Evolutionary conservation across 1,140 invertebrate genomes (phyloP).

Genomic region (Micrasema longulum): DNA sequence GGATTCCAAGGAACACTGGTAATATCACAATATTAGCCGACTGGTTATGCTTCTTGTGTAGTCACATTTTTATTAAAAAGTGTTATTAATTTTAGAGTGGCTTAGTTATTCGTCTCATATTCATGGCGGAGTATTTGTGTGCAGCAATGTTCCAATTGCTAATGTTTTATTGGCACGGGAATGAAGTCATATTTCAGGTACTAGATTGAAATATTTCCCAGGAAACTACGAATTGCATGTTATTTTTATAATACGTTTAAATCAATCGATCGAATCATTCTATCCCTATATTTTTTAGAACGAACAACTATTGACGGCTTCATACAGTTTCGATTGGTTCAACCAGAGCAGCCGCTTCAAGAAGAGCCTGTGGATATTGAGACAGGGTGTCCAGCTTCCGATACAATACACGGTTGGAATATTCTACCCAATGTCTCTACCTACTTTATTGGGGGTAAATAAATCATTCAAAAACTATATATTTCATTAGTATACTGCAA

Average conservation of each 20-base stretch:
- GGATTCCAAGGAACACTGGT: slow-evolving; percentile 59
- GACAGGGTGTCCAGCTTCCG: slow-evolving; percentile 57
- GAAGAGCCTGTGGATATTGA: slow-evolving; percentile 56
- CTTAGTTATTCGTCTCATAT: slow-evolving; percentile 55
- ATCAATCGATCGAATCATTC: too few relatives aligned
- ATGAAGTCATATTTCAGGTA: slow-evolving; percentile 56
- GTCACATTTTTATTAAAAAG: too few relatives aligned
- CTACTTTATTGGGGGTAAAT: slow-evolving; percentile 59
- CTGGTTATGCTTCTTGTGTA: too few relatives aligned
- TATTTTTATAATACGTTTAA: too few relatives aligned
- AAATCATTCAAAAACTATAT: not conserved
- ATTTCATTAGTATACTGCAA: not conserved
- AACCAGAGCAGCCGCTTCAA: slow-evolving; percentile 50
- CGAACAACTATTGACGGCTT: slow-evolving; percentile 55
- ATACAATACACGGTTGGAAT: slow-evolving; percentile 59
- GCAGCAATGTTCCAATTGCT: slow-evolving; percentile 57
- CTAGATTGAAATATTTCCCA: too few relatives aligned
- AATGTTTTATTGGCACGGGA: slow-evolving; percentile 60
- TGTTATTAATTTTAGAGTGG: slow-evolving; percentile 51
- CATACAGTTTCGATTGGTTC: slow-evolving; percentile 58
- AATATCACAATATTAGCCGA: slow-evolving; percentile 26
- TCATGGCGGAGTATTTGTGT: slow-evolving; percentile 58
- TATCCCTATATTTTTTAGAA: slow-evolving; percentile 58
- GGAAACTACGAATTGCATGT: too few relatives aligned
- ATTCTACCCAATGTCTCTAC: slow-evolving; percentile 60